A percentile compares a stretch with the other conserved stretches of the same genome.
phyloP scores from a whole-genome alignment of 2,797 vertebrate species.

The Loris lydekkerianus region DNA sequence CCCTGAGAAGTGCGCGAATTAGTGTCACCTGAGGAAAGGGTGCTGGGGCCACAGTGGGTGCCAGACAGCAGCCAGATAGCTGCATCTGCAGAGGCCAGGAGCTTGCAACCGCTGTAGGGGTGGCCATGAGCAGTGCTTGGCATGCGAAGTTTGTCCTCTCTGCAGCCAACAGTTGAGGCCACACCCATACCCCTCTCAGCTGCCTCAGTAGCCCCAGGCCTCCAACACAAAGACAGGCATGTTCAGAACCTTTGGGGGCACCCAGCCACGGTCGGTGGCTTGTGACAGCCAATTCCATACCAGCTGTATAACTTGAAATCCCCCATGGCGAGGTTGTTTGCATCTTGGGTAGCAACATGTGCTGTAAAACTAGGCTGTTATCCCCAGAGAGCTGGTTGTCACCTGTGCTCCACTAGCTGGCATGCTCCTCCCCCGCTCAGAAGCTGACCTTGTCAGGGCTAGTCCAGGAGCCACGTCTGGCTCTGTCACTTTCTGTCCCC shows the following conservation, averaged over 20 bases:
- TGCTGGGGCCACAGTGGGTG: rapidly evolving
- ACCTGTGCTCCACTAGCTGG: rapidly evolving
- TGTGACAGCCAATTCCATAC: not conserved
- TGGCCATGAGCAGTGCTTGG: not conserved
- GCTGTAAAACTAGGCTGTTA: not conserved
- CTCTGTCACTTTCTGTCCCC: not conserved
- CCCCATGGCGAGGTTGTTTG: rapidly evolving
- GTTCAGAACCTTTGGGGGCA: rapidly evolving
- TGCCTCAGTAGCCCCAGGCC: not conserved
- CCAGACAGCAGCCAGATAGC: not conserved
- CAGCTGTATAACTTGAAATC: not conserved
- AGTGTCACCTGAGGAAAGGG: rapidly evolving
- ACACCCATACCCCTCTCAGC: not conserved
- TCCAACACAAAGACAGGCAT: not conserved
- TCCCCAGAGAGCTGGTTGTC: not conserved
- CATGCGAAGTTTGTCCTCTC: not conserved
- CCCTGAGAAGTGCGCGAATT: not conserved
- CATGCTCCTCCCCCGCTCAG: rapidly evolving
- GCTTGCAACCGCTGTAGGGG: rapidly evolving
- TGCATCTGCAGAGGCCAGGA: not conserved
- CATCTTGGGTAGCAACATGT: too few species aligned
- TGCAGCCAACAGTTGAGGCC: not conserved
- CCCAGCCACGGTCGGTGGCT: rapidly evolving
- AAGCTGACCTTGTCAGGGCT: not conserved
- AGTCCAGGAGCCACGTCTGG: rapidly evolving